Percentiles rank a stretch among this genome's conserved stretches.
These are phyloP conservation scores for Ips nitidus DNA, from an alignment of 1,140 invertebrate species.

Conservation along the genomic window DNA sequence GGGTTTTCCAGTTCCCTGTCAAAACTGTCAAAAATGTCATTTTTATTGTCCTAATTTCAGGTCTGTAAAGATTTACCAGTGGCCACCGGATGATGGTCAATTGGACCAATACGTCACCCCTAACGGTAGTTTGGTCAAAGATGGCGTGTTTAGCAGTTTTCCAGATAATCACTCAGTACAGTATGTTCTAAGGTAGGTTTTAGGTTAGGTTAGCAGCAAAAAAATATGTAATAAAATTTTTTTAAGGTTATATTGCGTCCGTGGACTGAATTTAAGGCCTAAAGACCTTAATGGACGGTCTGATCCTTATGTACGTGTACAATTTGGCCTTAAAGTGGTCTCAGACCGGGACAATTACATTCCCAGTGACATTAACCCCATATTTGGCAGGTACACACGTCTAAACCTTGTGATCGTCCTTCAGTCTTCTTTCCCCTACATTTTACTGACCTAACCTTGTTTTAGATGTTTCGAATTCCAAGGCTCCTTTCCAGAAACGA, in stretches of 20 bases:
- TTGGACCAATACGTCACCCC: conserved; percentile 52
- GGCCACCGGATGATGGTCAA: conserved; percentile 55
- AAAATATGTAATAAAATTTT: not conserved
- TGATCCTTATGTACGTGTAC: conserved; percentile 76
- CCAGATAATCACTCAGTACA: conserved; percentile 68
- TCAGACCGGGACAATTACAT: conserved; percentile 76
- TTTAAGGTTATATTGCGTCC: conserved; percentile 73
- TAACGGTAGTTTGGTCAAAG: conserved; percentile 52
- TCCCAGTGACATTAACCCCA: conserved; percentile 78
- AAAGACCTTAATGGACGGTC: conserved; percentile 73
- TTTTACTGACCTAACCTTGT: conserved; percentile 3
- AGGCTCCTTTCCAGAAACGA: conserved; percentile 72
- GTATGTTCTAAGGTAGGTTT: conserved; percentile 58
- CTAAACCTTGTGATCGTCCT: not conserved
- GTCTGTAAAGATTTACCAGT: conserved; percentile 58
- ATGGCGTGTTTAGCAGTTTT: conserved; percentile 64
- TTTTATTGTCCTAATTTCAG: conserved; percentile 1
- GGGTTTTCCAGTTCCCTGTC: conserved; percentile 42
- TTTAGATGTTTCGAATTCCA: conserved; percentile 75
- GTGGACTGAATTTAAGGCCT: conserved; percentile 68
- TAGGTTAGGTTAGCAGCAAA: not conserved
- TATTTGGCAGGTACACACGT: conserved; percentile 73
- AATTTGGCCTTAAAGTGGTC: conserved; percentile 65
- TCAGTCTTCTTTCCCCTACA: not conserved
- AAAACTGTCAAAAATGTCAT: not conserved